Evolutionary conservation across 1,140 invertebrate species (phyloP).

Genomic region (Leptoteleia sp.): DNA sequence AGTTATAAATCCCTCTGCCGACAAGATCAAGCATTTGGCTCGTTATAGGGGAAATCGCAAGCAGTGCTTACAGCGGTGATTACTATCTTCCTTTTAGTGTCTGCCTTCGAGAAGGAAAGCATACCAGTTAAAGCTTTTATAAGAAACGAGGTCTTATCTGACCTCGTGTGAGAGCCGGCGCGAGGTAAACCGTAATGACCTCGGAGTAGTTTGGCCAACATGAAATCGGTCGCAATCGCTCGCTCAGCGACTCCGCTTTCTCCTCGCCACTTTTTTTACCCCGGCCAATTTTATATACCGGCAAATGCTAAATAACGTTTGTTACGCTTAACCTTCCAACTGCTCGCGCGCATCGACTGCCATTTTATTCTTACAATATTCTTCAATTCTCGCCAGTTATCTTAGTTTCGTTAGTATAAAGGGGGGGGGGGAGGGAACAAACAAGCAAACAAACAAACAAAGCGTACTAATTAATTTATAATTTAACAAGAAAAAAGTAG

Average conservation of each 20-base stretch:
- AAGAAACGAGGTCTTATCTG: conserved; percentile 58
- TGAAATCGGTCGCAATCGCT: conserved; percentile 49
- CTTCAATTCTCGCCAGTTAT: too few relatives aligned
- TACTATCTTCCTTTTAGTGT: conserved; percentile 66
- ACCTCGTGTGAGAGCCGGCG: conserved; percentile 43
- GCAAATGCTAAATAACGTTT: conserved; percentile 27
- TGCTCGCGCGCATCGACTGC: too few relatives aligned
- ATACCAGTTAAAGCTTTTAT: conserved; percentile 54
- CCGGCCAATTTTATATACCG: conserved; percentile 44
- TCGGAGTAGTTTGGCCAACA: conserved; percentile 48
- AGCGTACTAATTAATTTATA: too few relatives aligned
- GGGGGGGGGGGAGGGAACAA: too few relatives aligned
- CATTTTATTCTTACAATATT: too few relatives aligned
- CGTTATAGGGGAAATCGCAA: conserved; percentile 51
- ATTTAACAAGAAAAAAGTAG: too few relatives aligned
- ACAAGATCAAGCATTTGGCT: conserved; percentile 62
- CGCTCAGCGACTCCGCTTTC: conserved; percentile 33
- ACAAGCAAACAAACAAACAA: too few relatives aligned
- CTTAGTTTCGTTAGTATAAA: too few relatives aligned
- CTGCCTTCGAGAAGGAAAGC: conserved; percentile 61
- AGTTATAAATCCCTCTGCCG: conserved; percentile 52
- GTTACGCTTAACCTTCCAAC: conserved; percentile 20
- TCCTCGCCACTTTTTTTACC: conserved; percentile 29
- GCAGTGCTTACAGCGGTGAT: conserved; percentile 64
- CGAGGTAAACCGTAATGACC: conserved; percentile 56